These are phyloP conservation scores for Hydrochoerus hydrochaeris DNA, from an alignment of 2,113 vertebrate genomes.

Conservation along the genomic window DNA sequence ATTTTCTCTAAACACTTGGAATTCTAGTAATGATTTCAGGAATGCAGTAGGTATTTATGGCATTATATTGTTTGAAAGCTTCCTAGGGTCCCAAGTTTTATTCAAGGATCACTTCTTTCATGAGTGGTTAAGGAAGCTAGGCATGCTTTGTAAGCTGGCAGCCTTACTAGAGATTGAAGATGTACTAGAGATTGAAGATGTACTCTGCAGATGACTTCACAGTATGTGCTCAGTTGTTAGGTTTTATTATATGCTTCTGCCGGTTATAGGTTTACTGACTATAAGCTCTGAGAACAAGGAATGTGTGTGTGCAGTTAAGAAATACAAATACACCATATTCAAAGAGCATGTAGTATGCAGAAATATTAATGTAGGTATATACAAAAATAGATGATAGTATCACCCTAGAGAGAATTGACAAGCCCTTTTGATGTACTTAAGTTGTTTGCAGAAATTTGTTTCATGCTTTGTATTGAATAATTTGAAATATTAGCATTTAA, in stretches of 20 bases:
- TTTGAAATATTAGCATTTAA: constrained; percentile 58
- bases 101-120: constrained; percentile 24
- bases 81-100: not conserved
- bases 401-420: not conserved
- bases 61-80: not conserved
- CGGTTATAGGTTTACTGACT: constrained; percentile 1
- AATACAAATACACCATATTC: constrained; percentile 15
- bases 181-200: not conserved
- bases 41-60: constrained; percentile 38
- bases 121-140: not conserved
- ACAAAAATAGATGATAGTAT: not conserved
- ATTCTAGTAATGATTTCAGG: constrained; percentile 33
- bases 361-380: not conserved
- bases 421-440: not conserved
- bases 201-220: not conserved
- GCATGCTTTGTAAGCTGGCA: not conserved
- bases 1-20: constrained; percentile 37
- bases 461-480: not conserved
- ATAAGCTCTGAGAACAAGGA: not conserved
- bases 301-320: not conserved
- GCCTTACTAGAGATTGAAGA: not conserved
- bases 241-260: constrained; percentile 34
- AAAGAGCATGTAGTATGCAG: constrained; percentile 3
- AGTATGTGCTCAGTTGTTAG: not conserved
- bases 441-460: constrained; percentile 44